These are phyloP conservation scores for Xiphorhynchus erythropygius DNA, from an alignment of 2,797 vertebrate genomes.

Conservation along the genomic window DNA sequence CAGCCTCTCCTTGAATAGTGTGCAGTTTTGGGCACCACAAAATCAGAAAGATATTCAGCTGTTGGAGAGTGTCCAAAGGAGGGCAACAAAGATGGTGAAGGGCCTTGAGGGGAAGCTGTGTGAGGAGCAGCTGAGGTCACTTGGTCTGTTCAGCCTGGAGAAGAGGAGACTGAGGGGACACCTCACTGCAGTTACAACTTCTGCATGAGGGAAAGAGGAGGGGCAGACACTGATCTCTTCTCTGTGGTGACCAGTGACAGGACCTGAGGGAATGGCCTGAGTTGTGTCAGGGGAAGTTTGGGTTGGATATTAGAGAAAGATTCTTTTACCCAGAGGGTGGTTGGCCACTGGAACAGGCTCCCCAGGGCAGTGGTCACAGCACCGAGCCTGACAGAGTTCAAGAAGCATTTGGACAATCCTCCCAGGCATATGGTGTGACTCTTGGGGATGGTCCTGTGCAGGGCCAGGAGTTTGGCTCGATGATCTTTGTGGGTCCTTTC, in stretches of 20 bases:
- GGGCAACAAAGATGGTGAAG: not conserved
- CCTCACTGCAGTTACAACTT: not conserved
- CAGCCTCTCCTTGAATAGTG: not conserved
- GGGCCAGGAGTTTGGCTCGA: not conserved
- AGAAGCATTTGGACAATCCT: not conserved
- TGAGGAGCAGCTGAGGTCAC: not conserved
- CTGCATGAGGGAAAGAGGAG: not conserved
- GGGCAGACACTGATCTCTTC: not conserved
- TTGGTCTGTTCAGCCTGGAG: not conserved
- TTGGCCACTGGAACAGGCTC: not conserved
- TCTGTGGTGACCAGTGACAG: not conserved
- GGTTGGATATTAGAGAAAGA: not conserved
- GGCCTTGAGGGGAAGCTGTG: not conserved
- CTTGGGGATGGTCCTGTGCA: not conserved
- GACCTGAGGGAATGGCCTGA: not conserved
- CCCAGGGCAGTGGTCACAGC: not conserved
- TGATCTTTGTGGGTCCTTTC: not conserved
- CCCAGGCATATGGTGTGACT: not conserved
- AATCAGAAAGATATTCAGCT: not conserved
- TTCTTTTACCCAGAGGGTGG: not conserved
- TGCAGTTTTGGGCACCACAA: not conserved
- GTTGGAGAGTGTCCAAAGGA: not conserved
- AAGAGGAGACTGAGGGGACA: not conserved
- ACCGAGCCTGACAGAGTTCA: not conserved
- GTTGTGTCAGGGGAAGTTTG: not conserved